phyloP scores from a whole-genome alignment of 1,140 invertebrate species.

The Caerostris extrusa region DNA sequence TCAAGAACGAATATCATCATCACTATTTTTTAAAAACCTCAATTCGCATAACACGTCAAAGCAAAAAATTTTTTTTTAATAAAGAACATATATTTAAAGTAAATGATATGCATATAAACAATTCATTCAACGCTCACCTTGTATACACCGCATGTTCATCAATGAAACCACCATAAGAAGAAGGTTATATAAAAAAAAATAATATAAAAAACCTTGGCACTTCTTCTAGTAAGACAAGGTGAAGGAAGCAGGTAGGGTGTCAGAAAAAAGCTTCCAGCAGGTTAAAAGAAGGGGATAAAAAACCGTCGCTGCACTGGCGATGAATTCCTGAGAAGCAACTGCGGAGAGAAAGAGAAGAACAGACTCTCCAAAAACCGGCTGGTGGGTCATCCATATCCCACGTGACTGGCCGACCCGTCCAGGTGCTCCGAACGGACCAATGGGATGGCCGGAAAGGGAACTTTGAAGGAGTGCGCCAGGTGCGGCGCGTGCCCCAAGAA shows the following conservation, averaged over 20 bases:
- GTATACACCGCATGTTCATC: constrained; percentile 57
- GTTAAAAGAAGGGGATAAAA: background rate
- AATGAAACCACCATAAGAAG: constrained; percentile 64
- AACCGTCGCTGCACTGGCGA: constrained; percentile 27
- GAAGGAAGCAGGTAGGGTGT: background rate
- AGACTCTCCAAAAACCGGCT: constrained; percentile 46
- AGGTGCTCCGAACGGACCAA: constrained; percentile 82
- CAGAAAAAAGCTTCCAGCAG: background rate
- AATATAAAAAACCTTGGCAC: background rate
- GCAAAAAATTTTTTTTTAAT: no score
- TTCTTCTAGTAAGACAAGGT: constrained; percentile 1
- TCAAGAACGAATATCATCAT: no score
- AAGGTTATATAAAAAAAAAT: background rate
- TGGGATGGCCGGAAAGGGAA: constrained; percentile 95
- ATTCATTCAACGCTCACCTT: constrained; percentile 41
- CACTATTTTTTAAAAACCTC: no score
- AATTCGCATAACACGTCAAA: no score
- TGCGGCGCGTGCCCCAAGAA: constrained; percentile 44
- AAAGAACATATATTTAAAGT: no score
- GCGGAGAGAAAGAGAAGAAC: background rate
- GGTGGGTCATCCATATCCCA: constrained; percentile 30
- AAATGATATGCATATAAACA: background rate
- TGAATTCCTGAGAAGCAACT: constrained; percentile 46
- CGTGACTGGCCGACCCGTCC: constrained; percentile 69
- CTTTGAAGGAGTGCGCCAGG: constrained; percentile 93